Evolutionary conservation across 1,140 invertebrate genomes (phyloP), one percentile per base, ranked within the genome.

Genomic region (Ostrea edulis): DNA sequence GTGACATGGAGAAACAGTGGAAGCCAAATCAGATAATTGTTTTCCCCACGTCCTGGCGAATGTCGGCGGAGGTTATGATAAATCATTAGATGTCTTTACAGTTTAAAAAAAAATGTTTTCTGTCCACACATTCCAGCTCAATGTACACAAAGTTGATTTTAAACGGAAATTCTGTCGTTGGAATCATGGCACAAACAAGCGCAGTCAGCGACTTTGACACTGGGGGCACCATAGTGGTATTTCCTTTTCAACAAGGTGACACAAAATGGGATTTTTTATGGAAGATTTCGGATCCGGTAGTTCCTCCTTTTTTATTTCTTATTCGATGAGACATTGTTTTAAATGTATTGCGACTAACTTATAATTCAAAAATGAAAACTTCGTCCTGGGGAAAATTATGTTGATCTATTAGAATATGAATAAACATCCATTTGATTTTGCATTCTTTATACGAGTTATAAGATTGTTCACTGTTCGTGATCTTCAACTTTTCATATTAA

Each of bases 1-100:
- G 65, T 22, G 25, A 71, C 25, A 22, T 71, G 0, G 22, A 25
- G 11, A 71, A 71, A 71, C 8, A 11, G 12, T 71, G 65, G 65
- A 2, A 8, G 3, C n/a, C 22, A 71, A 20, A 71, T 2, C 7
- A 71, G 22, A 71, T 7, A 8, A 29, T 71, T 22, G 12, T 9
- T 71, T 71, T 71, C 65, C 65, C 12, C 65, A 71, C 7, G 65
- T 71, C 20, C 22, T 25, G 11, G 12, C 0, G 22, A 71, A 71
- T 71, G 65, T 71, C 29, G 65, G 65, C n/a, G 65, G 65, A 71
- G 65, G 65, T 22, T 71, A 71, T 71, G 65, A 71, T 29, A 22
- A n/a, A 14, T 1, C 22, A 12, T 25, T 22, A 11, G 65, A 22
- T 25, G 25, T 71, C 11, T 71, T 71, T 29, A 71, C 65, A 7